These are phyloP conservation scores for Gouania willdenowi DNA, from an alignment of 2,797 vertebrate genomes.

Conservation along the genomic window DNA sequence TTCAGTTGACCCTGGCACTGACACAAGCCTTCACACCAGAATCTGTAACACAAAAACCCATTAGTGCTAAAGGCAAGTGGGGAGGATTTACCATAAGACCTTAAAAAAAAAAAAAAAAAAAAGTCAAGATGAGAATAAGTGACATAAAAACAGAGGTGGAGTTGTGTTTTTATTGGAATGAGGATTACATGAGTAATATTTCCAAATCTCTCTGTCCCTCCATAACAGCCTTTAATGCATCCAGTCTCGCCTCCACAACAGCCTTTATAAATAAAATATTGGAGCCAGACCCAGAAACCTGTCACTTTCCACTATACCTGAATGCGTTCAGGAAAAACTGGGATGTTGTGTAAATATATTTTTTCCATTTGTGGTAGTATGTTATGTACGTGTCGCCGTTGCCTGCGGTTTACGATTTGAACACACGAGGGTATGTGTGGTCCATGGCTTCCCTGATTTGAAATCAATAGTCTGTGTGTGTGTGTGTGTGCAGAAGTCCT, in stretches of 20 bases:
- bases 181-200: conserved; percentile 56
- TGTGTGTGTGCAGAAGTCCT: conserved; percentile 21
- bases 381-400: conserved; percentile 6
- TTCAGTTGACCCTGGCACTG: conserved; percentile 19
- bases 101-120: conserved; percentile 15
- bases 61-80: conserved; percentile 22
- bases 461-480: conserved; percentile 46
- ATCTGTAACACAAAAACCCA: conserved; percentile 15
- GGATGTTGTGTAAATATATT: neutral
- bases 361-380: conserved; percentile 2
- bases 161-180: conserved; percentile 30
- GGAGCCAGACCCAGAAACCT: conserved; percentile 34
- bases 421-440: conserved; percentile 51
- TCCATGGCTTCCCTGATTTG: conserved; percentile 52
- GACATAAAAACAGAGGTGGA: conserved; percentile 24
- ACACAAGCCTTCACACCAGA: conserved; percentile 2
- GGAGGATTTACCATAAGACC: conserved; percentile 13
- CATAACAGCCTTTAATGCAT: conserved; percentile 38
- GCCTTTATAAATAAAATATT: conserved; percentile 52
- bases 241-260: conserved; percentile 44
- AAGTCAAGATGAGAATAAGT: too few relatives aligned
- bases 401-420: conserved; percentile 52
- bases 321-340: conserved; percentile 4
- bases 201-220: conserved; percentile 52
- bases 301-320: conserved; percentile 37